Percentiles rank a stretch among this genome's conserved stretches.
Evolutionary conservation across 1,140 invertebrate species (phyloP).

Genomic region (Thaumetopoea pityocampa): DNA sequence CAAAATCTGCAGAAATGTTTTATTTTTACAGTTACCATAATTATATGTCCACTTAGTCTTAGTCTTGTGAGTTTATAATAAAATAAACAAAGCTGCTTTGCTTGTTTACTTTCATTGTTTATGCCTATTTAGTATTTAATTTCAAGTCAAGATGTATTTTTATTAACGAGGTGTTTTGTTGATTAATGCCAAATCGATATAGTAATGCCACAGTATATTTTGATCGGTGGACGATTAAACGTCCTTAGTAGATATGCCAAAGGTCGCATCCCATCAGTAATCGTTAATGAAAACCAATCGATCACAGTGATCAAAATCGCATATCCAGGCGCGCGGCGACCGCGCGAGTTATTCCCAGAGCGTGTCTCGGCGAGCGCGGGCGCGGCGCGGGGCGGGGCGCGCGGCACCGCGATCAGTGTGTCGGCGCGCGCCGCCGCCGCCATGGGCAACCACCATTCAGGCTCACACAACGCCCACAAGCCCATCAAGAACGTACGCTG

Average conservation of each 20-base stretch:
- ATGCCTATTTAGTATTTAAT: too few relatives aligned
- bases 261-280: constrained; percentile 32
- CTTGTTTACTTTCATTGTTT: too few relatives aligned
- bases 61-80: too few relatives aligned
- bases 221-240: constrained; percentile 2
- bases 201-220: too few relatives aligned
- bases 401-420: constrained; percentile 48
- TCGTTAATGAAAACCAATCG: constrained; percentile 47
- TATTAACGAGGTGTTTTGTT: too few relatives aligned
- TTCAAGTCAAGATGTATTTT: too few relatives aligned
- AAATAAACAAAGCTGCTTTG: too few relatives aligned
- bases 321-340: constrained; percentile 40
- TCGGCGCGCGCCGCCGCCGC: constrained; percentile 65
- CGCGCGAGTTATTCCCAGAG: constrained; percentile 62
- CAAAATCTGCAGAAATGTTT: too few relatives aligned
- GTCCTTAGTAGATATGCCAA: constrained; percentile 18
- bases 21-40: too few relatives aligned
- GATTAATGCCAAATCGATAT: too few relatives aligned
- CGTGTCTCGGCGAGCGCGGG: constrained; percentile 27
- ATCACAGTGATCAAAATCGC: constrained; percentile 51
- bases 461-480: constrained; percentile 60
- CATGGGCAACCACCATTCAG: constrained; percentile 73
- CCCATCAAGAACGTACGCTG: constrained; percentile 83
- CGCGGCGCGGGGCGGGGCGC: constrained; percentile 28
- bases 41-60: too few relatives aligned